Base-by-base conservation (phyloP, 2,797 vertebrate genomes). In the Arrhamphus sclerolepis region DNA sequence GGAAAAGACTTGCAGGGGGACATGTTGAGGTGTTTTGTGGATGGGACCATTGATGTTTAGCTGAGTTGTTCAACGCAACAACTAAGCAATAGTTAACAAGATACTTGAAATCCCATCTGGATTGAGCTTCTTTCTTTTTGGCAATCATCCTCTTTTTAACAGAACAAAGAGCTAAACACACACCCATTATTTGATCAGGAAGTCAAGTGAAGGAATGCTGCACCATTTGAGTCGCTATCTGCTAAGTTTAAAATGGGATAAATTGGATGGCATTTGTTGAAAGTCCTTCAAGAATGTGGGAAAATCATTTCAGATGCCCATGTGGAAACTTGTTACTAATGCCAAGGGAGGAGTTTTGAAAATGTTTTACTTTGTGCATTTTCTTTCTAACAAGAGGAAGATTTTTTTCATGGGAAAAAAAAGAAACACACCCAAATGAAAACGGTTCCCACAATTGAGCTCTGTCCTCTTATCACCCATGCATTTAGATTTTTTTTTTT, bases 161-260 rank as follows among this genome's bases (percentile, higher is more conserved):
- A 17, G 41, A 11, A 4, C 52, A 13, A 9, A 42, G 39, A 26
- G 8, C 17, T 31, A 31, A 7, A 29, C 31, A 42, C 6, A 47
- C 42, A 55, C 18, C 46, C 29, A 26, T 26, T 26, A 26, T 26
- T 34, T 34, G 31, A 34, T 34, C 10, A 34, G 10, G 9, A 34
- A 34, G 9, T 10, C 10, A 34, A 9, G 13, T 34, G 31, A 29
- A 29, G 6, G 9, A 11, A 10, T 34, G 31, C 31, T 34, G 31
- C 31, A 34, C 31, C 9, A 34, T 9, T 10, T 34, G 31, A 9
- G 3, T 10, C 10, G 9, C 2, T 34, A 9, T 34, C 31, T 17
- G 26, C 14, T 21, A 50, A 61, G 55, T 47, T n/a, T 60, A 16
- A 43, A 50, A 61, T 49, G 18, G 4, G n/a, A 41, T 24, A 6